These are phyloP conservation scores for Maylandia zebra DNA, from an alignment of 2,113 vertebrate genomes.

Conservation along the genomic window DNA sequence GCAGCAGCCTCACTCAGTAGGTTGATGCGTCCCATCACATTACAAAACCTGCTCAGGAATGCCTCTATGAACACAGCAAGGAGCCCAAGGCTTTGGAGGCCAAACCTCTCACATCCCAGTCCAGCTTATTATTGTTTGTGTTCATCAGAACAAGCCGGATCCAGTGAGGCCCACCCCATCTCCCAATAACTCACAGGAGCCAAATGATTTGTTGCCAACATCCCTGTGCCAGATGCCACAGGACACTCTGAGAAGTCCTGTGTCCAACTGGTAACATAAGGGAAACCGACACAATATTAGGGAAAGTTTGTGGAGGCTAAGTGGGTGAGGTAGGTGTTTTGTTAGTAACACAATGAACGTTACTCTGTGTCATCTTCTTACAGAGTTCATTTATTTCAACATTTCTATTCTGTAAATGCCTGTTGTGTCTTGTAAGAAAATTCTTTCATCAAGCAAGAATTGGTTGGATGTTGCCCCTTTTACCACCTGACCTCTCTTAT, in stretches of 20 bases:
- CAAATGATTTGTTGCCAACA: neutral
- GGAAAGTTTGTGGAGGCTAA: neutral
- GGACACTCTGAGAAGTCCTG: neutral
- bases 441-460: slow-evolving; percentile 51
- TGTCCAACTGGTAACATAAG: neutral
- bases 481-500: slow-evolving; percentile 6
- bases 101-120: neutral
- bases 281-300: neutral
- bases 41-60: neutral
- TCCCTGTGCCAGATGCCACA: neutral
- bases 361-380: neutral
- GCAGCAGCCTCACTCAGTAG: neutral
- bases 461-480: slow-evolving; percentile 22
- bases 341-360: slow-evolving; percentile 1
- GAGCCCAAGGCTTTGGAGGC: neutral
- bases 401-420: slow-evolving; percentile 26
- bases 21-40: neutral
- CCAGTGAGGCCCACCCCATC: neutral
- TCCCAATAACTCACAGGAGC: neutral
- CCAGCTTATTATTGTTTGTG: neutral
- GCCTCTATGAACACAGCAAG: neutral
- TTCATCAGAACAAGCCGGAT: neutral
- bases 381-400: slow-evolving; percentile 10
- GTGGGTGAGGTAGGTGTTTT: neutral
- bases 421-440: slow-evolving; percentile 40